Base-by-base conservation (phyloP, 2,797 vertebrate species). In the Sphenopsis melanotis region DNA sequence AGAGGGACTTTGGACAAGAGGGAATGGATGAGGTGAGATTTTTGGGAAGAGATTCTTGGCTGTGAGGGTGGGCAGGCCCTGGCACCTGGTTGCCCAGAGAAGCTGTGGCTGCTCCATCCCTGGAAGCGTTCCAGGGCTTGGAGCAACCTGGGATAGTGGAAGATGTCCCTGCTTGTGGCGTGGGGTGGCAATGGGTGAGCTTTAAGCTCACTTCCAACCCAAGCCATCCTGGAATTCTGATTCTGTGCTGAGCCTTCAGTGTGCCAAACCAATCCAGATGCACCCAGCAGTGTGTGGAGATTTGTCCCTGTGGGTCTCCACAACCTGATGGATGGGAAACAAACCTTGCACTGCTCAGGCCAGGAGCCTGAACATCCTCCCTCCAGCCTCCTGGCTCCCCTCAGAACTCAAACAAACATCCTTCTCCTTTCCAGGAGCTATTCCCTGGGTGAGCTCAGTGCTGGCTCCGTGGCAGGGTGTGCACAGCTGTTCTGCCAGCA, bases 381-480 rank as follows among this genome's bases (percentile, higher is more conserved):
- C 20, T 52, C 19, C 42, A 23, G 16, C 15, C 34, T 27, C 7
- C 6, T 1, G 5, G 7, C 30, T 66, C 29, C 24, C 20, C 19
- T 13, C 23, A 21, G 22, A 36, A 42, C 9, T 10, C n/a, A 41
- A 39, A 50, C 37, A 44, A 39, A 29, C 2, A 0, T 21, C 39
- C 41, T n/a, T 20, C 12, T 64, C 24, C 61, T n/a, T 52, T 4
- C 36, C 50, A 15, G 34, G 37, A 59, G 46, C 56, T 1, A 5
- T 8, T 22, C n/a, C 32, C 32, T 2, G 6, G 55, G 13, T 1
- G 15, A 76, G 74, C 74, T 70, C 19, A 0, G 3, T 15, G 18
- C 29, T 1, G 4, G 49, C 64, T 39, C 8, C 0, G 1, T 4
- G 32, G 16, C 72, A 14, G 0, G 0, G 56, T 1, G 6, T 13